Percentiles rank a stretch among this genome's conserved stretches.
Conservation (phyloP, 2,888 invertebrate genomes). For the Brachypalpus laphriformis region DNA sequence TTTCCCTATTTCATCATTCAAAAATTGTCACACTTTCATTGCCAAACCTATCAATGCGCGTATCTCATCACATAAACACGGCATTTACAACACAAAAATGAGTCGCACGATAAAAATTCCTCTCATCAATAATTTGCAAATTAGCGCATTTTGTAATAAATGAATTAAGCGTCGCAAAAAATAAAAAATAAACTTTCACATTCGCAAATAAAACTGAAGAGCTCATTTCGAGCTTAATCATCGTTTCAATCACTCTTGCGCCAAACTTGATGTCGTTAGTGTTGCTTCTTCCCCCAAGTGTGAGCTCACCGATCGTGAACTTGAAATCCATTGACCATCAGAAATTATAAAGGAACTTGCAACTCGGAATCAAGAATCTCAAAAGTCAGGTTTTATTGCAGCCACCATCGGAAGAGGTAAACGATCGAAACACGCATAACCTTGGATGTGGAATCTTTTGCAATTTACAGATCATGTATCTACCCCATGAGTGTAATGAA, state of each 20-base stretch:
- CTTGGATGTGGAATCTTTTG: constrained; percentile 57
- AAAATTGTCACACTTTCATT: constrained; percentile 37
- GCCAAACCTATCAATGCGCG: constrained; percentile 14
- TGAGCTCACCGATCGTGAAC: constrained; percentile 56
- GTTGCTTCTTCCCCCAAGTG: not conserved
- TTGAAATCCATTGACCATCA: constrained; percentile 33
- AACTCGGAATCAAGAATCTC: constrained; percentile 42
- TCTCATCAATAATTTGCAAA: constrained; percentile 37
- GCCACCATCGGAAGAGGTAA: constrained; percentile 27
- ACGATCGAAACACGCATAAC: constrained; percentile 30
- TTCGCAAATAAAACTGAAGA: not conserved
- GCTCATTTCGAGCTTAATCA: constrained; percentile 5
- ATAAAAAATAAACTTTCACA: constrained; percentile 20
- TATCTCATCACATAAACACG: constrained; percentile 7
- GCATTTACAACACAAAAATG: constrained; percentile 2
- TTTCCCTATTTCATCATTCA: constrained; percentile 5
- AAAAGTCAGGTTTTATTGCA: constrained; percentile 58
- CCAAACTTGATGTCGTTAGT: constrained; percentile 21
- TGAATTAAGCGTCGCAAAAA: constrained; percentile 14
- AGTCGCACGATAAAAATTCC: constrained; percentile 4
- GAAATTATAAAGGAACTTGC: constrained; percentile 24
- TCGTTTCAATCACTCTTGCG: constrained; percentile 8
- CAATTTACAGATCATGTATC: constrained; percentile 59
- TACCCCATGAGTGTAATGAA: constrained; percentile 31
- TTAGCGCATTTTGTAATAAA: constrained; percentile 32